Evolutionary conservation across 2,113 vertebrate genomes (phyloP).

Genomic region (Gambusia holbrooki): DNA sequence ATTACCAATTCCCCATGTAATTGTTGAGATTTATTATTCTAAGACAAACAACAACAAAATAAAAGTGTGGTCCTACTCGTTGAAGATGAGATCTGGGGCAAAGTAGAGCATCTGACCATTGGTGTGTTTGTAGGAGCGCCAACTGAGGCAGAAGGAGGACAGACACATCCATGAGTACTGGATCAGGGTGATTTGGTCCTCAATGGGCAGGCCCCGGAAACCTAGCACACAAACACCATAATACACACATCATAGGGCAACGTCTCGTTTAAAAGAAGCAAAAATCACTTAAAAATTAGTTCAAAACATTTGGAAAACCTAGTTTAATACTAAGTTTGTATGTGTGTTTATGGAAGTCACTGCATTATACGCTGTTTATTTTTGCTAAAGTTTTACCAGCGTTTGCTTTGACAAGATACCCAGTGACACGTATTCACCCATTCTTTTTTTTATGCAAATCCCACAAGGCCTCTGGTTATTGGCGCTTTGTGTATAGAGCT

Average conservation of each 20-base stretch:
- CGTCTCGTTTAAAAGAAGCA: not conserved
- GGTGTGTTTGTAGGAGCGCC: slow-evolving; percentile 99
- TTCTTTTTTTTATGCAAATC: slow-evolving; percentile 64
- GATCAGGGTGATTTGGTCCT: slow-evolving; percentile 99
- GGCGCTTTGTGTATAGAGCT: slow-evolving; percentile 58
- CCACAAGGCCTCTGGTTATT: slow-evolving; percentile 67
- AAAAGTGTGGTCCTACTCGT: slow-evolving; percentile 89
- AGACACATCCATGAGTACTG: slow-evolving; percentile 99
- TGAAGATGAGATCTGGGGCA: slow-evolving; percentile 97
- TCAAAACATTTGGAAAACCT: too few relatives aligned
- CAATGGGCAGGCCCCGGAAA: slow-evolving; percentile 97
- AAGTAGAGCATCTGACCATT: slow-evolving; percentile 99
- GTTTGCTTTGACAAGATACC: slow-evolving; percentile 64
- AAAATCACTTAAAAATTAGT: not conserved
- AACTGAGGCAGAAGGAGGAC: slow-evolving; percentile 98
- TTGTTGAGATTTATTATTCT: not conserved
- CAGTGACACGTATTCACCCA: slow-evolving; percentile 48
- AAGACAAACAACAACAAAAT: not conserved
- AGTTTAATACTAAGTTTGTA: not conserved
- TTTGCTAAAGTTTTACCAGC: slow-evolving; percentile 34
- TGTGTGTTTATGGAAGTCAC: slow-evolving; percentile 5
- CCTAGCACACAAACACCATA: slow-evolving; percentile 77
- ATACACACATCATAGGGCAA: slow-evolving; percentile 17
- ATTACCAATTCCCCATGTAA: not conserved
- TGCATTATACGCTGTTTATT: not conserved